A percentile compares a stretch with the other conserved stretches of the same genome.
Evolutionary conservation across 2,113 vertebrate species (phyloP).

Genomic region (Takifugu bimaculatus): DNA sequence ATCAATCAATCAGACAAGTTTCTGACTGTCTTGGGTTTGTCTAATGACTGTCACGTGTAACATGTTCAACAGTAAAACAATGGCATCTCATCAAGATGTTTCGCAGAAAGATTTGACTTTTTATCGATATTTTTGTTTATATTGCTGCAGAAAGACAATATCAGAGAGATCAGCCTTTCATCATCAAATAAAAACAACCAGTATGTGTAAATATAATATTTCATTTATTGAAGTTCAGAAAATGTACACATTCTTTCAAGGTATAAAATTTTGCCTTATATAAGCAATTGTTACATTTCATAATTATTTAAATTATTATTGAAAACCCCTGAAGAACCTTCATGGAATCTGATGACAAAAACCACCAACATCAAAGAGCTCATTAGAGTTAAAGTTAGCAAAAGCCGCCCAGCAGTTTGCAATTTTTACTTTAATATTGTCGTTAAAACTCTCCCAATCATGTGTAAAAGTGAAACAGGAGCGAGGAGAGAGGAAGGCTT

Average conservation of each 20-base stretch:
- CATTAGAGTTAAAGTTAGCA: constrained; percentile 62
- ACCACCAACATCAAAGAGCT: constrained; percentile 29
- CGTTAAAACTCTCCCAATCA: neutral
- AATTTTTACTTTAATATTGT: constrained; percentile 65
- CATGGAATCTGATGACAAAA: constrained; percentile 34
- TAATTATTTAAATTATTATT: constrained; percentile 58
- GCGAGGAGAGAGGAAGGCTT: constrained; percentile 23
- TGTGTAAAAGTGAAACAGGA: neutral
- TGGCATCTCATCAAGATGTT: no score
- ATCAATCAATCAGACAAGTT: no score
- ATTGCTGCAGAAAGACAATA: neutral
- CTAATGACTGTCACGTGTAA: no score
- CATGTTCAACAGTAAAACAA: no score
- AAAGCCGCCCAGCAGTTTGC: constrained; percentile 82
- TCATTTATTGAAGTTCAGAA: constrained; percentile 84
- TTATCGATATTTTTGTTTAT: no score
- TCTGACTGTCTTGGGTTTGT: no score
- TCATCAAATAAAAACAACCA: neutral
- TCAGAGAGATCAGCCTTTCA: neutral
- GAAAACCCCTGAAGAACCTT: constrained; percentile 69
- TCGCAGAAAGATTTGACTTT: no score
- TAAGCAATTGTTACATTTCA: constrained; percentile 69
- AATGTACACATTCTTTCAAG: constrained; percentile 79
- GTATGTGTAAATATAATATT: constrained; percentile 80
- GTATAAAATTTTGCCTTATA: constrained; percentile 87